Base-by-base conservation (phyloP, 2,888 invertebrate species). In the Acanthosepion esculentum region DNA sequence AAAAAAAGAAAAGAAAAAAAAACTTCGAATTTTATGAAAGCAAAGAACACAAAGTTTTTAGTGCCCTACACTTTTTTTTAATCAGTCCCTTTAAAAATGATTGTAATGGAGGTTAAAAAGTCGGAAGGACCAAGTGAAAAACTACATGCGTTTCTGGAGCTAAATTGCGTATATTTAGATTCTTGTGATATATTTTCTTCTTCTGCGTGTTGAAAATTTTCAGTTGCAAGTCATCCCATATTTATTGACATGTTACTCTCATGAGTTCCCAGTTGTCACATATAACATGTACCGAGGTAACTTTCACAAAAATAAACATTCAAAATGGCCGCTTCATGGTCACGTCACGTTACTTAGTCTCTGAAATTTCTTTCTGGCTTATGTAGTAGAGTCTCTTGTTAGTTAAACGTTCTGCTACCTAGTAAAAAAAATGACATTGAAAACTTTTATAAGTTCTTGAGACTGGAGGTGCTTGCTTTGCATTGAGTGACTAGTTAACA, bases 241-340 rank as follows among this genome's bases (percentile, higher is more conserved):
- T 33, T 78, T 78, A 78, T 33, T 78, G 78, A 78, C 78, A 64
- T 50, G 23, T 59, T 59, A 59, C 59, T 23, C 59, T 59, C 59
- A 23, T n/a, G 78, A 33, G 15, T 78, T 78, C n/a, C n/a, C n/a
- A 78, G 15, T n/a, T 78, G 78, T 78, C 78, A 78, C 33, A 78
- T 15, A n/a, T 78, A 78, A 59, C 59, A 59, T 59, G 78, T 78
- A 78, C 50, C 78, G 78, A 78, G n/a, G 78, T 78, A 78, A n/a
- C 78, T 78, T 78, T 78, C 78, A 33, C 7, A 33, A 78, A 78
- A 78, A 78, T 78, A 78, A 78, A 78, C 78, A 78, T 78, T 78
- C 78, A 78, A 78, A 78, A 78, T 78, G 78, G 78, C 78, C 78
- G 78, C 78, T 78, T 78, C 78, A 78, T 78, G 78, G 78, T 78